Evolutionary conservation across 2,797 vertebrate genomes (phyloP).

Genomic region (Microctenopoma stevenorrisi): DNA sequence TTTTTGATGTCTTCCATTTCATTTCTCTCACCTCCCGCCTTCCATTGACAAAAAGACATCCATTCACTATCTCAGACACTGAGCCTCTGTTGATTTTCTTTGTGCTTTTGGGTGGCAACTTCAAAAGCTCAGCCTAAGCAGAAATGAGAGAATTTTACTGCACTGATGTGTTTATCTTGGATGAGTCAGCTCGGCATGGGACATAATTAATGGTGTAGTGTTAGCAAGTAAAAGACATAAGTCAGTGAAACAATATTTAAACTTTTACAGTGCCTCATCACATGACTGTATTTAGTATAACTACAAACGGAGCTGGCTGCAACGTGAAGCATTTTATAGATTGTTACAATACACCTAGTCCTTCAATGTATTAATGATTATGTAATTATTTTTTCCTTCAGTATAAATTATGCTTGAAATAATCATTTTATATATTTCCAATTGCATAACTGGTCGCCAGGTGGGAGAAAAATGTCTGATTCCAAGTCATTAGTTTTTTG

Average conservation of each 20-base stretch:
- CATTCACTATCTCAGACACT: conserved; percentile 53
- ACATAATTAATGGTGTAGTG: conserved; percentile 34
- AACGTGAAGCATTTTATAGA: not conserved
- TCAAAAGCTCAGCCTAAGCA: conserved; percentile 45
- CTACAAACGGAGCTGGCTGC: conserved; percentile 5
- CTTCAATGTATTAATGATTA: not conserved
- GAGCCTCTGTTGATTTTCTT: conserved; percentile 39
- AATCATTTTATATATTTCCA: not conserved
- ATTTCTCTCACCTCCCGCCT: conserved; percentile 61
- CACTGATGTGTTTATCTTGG: conserved; percentile 54
- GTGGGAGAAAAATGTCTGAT: not conserved
- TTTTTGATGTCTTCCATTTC: conserved; percentile 64
- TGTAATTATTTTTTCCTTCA: not conserved
- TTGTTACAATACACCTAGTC: not conserved
- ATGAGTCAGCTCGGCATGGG: conserved; percentile 46
- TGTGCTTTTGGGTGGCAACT: conserved; percentile 55
- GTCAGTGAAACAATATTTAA: conserved; percentile 46
- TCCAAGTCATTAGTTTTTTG: conserved; percentile 4
- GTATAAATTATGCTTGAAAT: not conserved
- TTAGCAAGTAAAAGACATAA: conserved; percentile 30
- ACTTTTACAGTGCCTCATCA: conserved; percentile 27
- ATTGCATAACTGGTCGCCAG: conserved; percentile 21
- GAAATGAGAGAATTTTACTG: conserved; percentile 33
- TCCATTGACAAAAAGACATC: conserved; percentile 59
- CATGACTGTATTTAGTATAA: conserved; percentile 14